These are phyloP conservation scores for Adelphocoris suturalis DNA, from an alignment of 2,888 invertebrate species.

Conservation along the genomic window DNA sequence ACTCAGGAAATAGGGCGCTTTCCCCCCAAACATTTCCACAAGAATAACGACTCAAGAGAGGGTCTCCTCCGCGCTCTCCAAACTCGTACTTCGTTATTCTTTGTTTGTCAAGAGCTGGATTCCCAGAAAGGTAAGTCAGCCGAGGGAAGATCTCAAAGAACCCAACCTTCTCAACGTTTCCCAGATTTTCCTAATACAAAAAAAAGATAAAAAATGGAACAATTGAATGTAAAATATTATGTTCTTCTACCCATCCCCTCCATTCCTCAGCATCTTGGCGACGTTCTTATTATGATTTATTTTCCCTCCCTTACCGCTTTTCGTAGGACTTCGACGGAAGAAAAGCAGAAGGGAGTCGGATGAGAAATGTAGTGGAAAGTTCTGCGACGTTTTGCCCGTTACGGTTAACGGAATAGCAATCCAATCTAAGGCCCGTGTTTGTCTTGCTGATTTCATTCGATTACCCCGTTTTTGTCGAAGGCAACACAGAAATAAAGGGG, in stretches of 20 bases:
- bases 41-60: conserved; percentile 35
- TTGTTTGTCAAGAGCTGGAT: conserved; percentile 56
- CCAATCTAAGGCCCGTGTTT: conserved; percentile 45
- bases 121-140: background rate
- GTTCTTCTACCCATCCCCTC: background rate
- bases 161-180: background rate
- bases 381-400: conserved; percentile 40
- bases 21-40: background rate
- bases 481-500: background rate
- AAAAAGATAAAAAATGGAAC: conserved; percentile 38
- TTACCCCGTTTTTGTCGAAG: conserved; percentile 27
- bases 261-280: background rate
- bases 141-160: conserved; percentile 13
- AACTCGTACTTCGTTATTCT: conserved; percentile 63
- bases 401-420: conserved; percentile 13
- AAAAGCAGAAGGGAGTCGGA: conserved; percentile 33
- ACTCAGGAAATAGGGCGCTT: background rate
- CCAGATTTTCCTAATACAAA: background rate
- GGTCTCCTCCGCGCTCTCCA: conserved; percentile 26
- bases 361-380: conserved; percentile 57
- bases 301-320: conserved; percentile 14
- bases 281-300: conserved; percentile 46
- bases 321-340: background rate
- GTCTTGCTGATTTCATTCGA: conserved; percentile 52
- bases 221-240: conserved; percentile 49